phyloP scores from a whole-genome alignment of 2,113 vertebrate genomes.

The Setophaga coronata region DNA sequence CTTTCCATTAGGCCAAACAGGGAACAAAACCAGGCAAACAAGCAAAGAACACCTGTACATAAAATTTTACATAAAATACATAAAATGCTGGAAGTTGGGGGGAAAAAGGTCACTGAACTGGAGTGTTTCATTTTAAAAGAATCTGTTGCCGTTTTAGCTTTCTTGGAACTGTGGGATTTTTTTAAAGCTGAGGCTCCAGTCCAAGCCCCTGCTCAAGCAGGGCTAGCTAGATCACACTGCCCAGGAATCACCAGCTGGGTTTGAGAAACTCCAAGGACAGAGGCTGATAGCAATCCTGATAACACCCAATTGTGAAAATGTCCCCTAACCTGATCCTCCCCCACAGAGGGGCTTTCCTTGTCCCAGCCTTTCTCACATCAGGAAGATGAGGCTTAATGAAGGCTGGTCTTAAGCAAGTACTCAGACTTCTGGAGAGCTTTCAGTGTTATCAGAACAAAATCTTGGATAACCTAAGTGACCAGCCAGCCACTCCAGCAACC shows the following conservation, averaged over 20 bases:
- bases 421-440: neutral
- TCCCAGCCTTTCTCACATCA: neutral
- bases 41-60: neutral
- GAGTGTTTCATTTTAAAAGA: neutral
- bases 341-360: neutral
- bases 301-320: neutral
- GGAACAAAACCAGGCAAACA: neutral
- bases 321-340: neutral
- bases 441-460: neutral
- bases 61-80: neutral
- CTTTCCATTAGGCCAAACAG: neutral
- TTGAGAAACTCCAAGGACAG: neutral
- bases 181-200: neutral
- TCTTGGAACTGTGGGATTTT: neutral
- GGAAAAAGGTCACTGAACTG: rapidly evolving
- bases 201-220: neutral
- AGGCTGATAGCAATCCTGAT: neutral
- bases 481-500: neutral
- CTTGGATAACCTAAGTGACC: neutral
- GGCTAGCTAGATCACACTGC: neutral
- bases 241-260: neutral
- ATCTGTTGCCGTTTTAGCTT: neutral
- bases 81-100: neutral
- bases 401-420: neutral
- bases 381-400: neutral